Percentiles rank a stretch among this genome's conserved stretches.
Conservation (phyloP, 1,140 invertebrate species). For the Euwallacea similis region DNA sequence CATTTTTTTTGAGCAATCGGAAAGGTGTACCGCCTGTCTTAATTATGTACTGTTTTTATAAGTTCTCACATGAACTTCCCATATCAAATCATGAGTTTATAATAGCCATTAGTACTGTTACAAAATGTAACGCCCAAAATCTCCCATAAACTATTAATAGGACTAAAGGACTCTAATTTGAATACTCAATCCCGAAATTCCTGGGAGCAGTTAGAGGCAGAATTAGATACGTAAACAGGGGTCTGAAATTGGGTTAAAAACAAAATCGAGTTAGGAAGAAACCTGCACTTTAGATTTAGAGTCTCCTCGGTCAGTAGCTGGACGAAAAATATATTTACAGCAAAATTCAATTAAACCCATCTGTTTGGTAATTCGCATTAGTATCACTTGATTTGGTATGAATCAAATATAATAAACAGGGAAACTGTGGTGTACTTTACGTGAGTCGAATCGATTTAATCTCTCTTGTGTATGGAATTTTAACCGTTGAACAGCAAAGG, state of each 20-base stretch:
- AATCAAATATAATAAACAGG: neutral
- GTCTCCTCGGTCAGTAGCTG: too few species aligned
- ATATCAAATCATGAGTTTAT: too few species aligned
- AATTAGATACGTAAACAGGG: neutral
- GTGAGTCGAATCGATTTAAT: neutral
- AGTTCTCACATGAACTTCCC: too few species aligned
- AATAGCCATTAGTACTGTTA: too few species aligned
- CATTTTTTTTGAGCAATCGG: too few species aligned
- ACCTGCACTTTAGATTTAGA: too few species aligned
- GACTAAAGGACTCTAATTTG: constrained; percentile 15
- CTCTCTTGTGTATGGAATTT: neutral
- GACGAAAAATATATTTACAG: neutral
- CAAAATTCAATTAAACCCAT: too few species aligned
- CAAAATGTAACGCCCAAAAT: neutral
- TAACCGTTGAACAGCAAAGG: neutral
- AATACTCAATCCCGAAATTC: constrained; percentile 8
- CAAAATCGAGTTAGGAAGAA: neutral
- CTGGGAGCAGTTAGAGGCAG: neutral
- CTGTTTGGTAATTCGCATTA: too few species aligned
- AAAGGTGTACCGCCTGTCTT: too few species aligned
- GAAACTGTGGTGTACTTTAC: neutral
- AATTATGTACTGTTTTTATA: too few species aligned
- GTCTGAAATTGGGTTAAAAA: neutral
- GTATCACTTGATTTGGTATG: neutral
- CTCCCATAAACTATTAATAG: constrained; percentile 8